phyloP scores from a whole-genome alignment of 1,140 invertebrate species.

The Dreissena rostriformis region DNA sequence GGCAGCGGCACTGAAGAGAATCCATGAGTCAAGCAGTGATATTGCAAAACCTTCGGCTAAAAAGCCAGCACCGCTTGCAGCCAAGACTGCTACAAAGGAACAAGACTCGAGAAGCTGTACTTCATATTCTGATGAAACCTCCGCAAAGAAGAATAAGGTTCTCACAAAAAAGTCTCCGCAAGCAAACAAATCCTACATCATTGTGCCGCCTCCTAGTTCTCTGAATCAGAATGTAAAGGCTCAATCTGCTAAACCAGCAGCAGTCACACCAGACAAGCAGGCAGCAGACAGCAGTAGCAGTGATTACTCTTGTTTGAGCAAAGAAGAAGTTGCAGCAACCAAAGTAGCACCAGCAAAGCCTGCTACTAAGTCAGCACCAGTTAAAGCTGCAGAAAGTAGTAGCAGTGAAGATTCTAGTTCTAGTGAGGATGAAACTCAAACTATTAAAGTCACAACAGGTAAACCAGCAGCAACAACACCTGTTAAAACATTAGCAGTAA shows the following conservation, averaged over 20 bases:
- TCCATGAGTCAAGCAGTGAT: constrained; percentile 39
- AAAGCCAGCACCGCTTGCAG: not conserved
- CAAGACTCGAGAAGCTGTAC: constrained; percentile 53
- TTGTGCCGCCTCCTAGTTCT: constrained; percentile 55
- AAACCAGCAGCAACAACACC: constrained; percentile 22
- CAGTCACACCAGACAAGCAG: not conserved
- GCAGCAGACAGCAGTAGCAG: constrained; percentile 53
- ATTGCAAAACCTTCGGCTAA: constrained; percentile 10
- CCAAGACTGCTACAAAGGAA: not conserved
- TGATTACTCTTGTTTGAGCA: constrained; percentile 44
- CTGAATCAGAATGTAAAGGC: constrained; percentile 1
- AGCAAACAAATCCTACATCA: constrained; percentile 47
- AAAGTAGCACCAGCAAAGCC: constrained; percentile 25
- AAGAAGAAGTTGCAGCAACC: constrained; percentile 48
- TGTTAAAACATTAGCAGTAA: constrained; percentile 28
- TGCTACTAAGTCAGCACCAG: constrained; percentile 11
- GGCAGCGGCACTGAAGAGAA: constrained; percentile 2
- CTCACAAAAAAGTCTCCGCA: constrained; percentile 45
- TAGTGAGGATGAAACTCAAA: constrained; percentile 41
- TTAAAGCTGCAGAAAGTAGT: constrained; percentile 31
- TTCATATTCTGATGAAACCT: constrained; percentile 61
- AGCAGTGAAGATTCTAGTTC: constrained; percentile 19
- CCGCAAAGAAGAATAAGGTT: constrained; percentile 47
- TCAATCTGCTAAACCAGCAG: not conserved
- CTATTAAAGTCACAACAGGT: constrained; percentile 31